These are phyloP conservation scores for Phyllotreta striolata DNA, from an alignment of 2,888 invertebrate species.

Conservation along the genomic window DNA sequence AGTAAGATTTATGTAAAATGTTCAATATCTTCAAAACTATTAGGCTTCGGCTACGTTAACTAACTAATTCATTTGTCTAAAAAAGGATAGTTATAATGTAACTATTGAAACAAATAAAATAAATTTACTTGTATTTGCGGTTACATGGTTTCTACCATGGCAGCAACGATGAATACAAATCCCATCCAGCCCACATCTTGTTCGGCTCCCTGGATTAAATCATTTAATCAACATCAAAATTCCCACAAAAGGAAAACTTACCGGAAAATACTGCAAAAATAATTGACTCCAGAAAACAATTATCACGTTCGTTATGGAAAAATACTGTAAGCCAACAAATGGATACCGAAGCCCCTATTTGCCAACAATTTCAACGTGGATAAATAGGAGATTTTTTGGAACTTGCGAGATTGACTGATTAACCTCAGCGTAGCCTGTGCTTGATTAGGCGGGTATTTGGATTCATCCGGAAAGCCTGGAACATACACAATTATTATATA, in stretches of 20 bases:
- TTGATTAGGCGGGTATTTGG: slow-evolving; percentile 65
- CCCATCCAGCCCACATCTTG: slow-evolving; percentile 89
- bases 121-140: slow-evolving; percentile 80
- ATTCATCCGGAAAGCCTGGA: slow-evolving; percentile 67
- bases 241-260: slow-evolving; percentile 51
- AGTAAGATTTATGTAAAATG: too few species aligned
- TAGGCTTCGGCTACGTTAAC: too few species aligned
- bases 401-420: slow-evolving; percentile 59
- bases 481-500: slow-evolving; percentile 21
- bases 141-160: slow-evolving; percentile 92
- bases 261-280: slow-evolving; percentile 80
- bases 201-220: slow-evolving; percentile 63
- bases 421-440: slow-evolving; percentile 64
- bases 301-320: slow-evolving; percentile 95
- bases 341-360: slow-evolving; percentile 80
- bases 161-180: slow-evolving; percentile 84
- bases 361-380: slow-evolving; percentile 76
- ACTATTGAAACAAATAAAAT: slow-evolving; percentile 24
- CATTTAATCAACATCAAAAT: background rate
- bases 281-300: slow-evolving; percentile 91
- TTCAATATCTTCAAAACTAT: too few species aligned
- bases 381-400: slow-evolving; percentile 65
- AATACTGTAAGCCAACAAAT: slow-evolving; percentile 86
- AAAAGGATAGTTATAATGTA: slow-evolving; percentile 40
- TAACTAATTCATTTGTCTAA: too few species aligned